Base-by-base conservation (phyloP, 1,140 invertebrate species). In the Heterodera carotae region DNA sequence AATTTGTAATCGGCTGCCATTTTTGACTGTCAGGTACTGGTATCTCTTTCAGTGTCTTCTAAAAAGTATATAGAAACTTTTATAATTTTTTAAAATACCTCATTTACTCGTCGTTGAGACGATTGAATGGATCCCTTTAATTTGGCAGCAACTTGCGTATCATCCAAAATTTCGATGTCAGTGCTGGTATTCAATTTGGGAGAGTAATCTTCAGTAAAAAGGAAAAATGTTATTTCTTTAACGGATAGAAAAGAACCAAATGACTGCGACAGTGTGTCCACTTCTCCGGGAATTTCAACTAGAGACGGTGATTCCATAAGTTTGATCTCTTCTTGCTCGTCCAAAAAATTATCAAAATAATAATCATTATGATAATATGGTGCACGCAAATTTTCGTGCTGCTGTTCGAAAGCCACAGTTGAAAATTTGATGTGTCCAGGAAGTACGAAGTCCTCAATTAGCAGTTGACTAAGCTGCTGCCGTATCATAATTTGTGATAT, bases 291-390 rank as follows among this genome's bases (percentile, higher is more conserved):
- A n/a, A 59, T 56, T 15, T 29, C 3, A 39, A 53, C 72, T 33
- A 74, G 34, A 8, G 39, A 34, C 22, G 39, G 59, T 25, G 72
- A 29, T 62, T 74, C 56, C 48, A 74, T 29, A 8, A 74, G 27
- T 62, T 74, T 74, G 15, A 74, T 74, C n/a, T 74, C 72, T 33
- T 74, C 72, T 64, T 74, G 72, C 64, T 74, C 72, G 34, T 64
- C 72, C 72, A 34, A 59, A 62, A 62, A 74, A 15, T 27, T 34
- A 27, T 74, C 72, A n/a, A 31, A 29, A 31, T 31, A 66, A 6
- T 66, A 27, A 27, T 56, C 48, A 22, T 22, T 18, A 22, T 1
- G 18, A 56, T 22, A 56, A 56, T 15, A 12, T 18, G 18, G 12
- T 5, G 48, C 12, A 5, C 12, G 22, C 48, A 56, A 22, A 56